phyloP scores from a whole-genome alignment of 1,140 invertebrate species.

The Dendroctonus ponderosae region DNA sequence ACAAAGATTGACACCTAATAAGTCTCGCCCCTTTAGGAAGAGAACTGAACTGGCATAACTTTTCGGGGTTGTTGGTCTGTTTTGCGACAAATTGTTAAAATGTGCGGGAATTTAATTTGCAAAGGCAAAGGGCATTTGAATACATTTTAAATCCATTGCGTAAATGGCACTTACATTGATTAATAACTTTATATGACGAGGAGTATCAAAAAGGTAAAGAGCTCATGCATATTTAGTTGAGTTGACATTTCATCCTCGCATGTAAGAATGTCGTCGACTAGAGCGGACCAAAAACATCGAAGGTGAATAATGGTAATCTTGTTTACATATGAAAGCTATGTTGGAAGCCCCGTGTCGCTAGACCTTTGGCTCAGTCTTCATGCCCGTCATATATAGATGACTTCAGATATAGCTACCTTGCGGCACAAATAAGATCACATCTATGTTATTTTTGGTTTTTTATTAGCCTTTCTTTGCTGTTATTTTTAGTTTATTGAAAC shows the following conservation, averaged over 20 bases:
- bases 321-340: constrained; percentile 48
- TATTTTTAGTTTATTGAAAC: constrained; percentile 23
- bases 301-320: constrained; percentile 47
- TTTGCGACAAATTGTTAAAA: too few relatives aligned
- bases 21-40: too few relatives aligned
- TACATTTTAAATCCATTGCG: constrained; percentile 13
- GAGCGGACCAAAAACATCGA: constrained; percentile 33
- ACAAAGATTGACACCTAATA: too few relatives aligned
- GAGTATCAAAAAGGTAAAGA: constrained; percentile 22
- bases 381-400: constrained; percentile 37
- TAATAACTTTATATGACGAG: constrained; percentile 9
- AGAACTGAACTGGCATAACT: too few relatives aligned
- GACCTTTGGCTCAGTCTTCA: constrained; percentile 28
- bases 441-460: background rate
- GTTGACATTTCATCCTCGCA: constrained; percentile 31
- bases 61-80: too few relatives aligned
- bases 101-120: background rate
- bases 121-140: constrained; percentile 4
- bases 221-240: constrained; percentile 30
- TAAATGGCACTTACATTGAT: constrained; percentile 19
- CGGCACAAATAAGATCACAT: constrained; percentile 29
- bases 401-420: constrained; percentile 28
- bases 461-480: constrained; percentile 14
- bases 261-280: constrained; percentile 17
- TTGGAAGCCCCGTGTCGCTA: constrained; percentile 23